Conservation (phyloP, 1,140 invertebrate genomes). For the Pissodes strobi region DNA sequence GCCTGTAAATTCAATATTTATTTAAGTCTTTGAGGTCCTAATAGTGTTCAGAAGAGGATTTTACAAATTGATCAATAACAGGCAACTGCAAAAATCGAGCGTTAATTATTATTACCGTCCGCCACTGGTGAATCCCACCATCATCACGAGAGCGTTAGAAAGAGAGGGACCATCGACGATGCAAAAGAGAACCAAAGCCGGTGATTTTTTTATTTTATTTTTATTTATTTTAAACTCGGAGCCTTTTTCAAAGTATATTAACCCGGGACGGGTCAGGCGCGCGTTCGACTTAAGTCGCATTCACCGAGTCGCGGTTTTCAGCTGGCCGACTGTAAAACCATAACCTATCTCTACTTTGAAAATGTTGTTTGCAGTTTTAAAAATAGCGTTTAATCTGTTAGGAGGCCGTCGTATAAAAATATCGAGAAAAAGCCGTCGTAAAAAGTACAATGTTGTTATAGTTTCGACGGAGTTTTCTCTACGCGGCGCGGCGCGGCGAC, state of each 20-base stretch:
- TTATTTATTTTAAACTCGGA: constrained; percentile 51
- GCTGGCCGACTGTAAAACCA: constrained; percentile 46
- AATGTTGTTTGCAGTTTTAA: constrained; percentile 52
- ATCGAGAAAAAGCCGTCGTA: too few species aligned
- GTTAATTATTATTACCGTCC: too few species aligned
- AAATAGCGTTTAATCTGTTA: constrained; percentile 49
- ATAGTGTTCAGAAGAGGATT: too few species aligned
- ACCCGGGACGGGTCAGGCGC: constrained; percentile 39
- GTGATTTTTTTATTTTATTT: constrained; percentile 43
- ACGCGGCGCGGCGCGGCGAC: too few species aligned
- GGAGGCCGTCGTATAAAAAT: too few species aligned
- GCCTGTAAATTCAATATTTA: too few species aligned
- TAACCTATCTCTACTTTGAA: constrained; percentile 53
- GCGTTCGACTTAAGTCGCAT: constrained; percentile 26
- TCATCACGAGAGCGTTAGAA: constrained; percentile 1
- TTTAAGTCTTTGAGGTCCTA: too few species aligned
- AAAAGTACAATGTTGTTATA: not conserved
- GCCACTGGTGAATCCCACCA: not conserved
- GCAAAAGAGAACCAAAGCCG: constrained; percentile 19
- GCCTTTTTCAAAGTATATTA: constrained; percentile 54
- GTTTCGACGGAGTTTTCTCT: not conserved
- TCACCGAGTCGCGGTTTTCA: constrained; percentile 18
- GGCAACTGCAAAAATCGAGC: too few species aligned
- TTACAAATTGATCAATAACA: too few species aligned
- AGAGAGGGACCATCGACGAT: constrained; percentile 9